Conservation (phyloP, 2,888 invertebrate genomes). For the Rhaphigaster nebulosa region DNA sequence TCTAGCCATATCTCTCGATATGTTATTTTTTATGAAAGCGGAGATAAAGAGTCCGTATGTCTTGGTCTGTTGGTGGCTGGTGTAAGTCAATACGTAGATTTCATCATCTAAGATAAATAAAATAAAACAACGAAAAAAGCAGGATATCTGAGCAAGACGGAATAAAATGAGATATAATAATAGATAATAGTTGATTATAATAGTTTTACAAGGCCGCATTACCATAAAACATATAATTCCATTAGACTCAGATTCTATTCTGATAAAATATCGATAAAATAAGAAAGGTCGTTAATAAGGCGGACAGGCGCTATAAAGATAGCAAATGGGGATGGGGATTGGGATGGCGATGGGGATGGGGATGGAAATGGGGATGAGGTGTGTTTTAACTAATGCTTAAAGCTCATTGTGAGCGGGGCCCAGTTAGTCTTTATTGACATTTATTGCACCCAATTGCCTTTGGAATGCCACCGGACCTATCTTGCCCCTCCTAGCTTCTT, state of each 20-base stretch:
- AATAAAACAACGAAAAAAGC: not conserved
- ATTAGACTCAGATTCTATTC: not conserved
- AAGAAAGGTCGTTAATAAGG: not conserved
- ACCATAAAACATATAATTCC: slow-evolving; percentile 1
- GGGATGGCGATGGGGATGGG: not conserved
- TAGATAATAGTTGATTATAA: too few relatives aligned
- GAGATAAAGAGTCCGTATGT: too few relatives aligned
- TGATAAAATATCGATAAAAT: not conserved
- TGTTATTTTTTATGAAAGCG: too few relatives aligned
- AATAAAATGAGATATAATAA: too few relatives aligned
- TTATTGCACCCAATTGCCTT: slow-evolving; percentile 41
- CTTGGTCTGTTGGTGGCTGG: too few relatives aligned
- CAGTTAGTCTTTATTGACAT: slow-evolving; percentile 48
- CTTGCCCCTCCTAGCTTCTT: not conserved
- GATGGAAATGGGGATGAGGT: too few relatives aligned
- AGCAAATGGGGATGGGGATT: not conserved
- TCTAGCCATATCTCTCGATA: too few relatives aligned
- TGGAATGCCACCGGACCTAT: slow-evolving; percentile 10
- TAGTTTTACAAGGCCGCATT: not conserved
- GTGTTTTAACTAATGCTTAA: slow-evolving; percentile 41
- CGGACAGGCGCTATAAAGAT: not conserved
- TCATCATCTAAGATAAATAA: not conserved
- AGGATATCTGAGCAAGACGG: not conserved
- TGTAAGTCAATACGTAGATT: not conserved
- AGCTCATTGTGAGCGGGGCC: not conserved